A percentile compares a stretch with the other conserved stretches of the same genome.
phyloP scores from a whole-genome alignment of 2,888 invertebrate species.

The Malachius bipustulatus region DNA sequence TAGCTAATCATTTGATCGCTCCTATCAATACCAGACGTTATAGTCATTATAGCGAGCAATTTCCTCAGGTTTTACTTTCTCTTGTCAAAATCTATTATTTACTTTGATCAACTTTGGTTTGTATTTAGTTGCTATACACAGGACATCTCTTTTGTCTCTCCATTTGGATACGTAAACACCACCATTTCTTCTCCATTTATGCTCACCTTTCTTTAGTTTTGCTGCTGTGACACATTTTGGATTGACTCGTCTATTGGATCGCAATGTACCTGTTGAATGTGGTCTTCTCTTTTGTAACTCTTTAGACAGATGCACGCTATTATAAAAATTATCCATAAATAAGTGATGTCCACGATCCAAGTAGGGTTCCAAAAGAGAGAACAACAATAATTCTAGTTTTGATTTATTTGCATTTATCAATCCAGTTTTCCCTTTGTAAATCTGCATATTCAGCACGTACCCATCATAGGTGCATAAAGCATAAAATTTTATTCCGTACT shows the following conservation, averaged over 20 bases:
- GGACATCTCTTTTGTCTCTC: too few relatives aligned
- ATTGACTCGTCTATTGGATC: constrained; percentile 19
- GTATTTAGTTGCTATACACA: too few relatives aligned
- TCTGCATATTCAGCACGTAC: constrained; percentile 19
- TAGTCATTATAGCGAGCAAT: too few relatives aligned
- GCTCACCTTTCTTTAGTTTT: constrained; percentile 9
- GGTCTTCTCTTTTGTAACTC: constrained; percentile 14
- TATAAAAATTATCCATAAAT: constrained; percentile 24
- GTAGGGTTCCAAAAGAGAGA: constrained; percentile 22
- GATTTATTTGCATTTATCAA: too few relatives aligned
- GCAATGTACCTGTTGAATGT: constrained; percentile 19
- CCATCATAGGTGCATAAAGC: constrained; percentile 18
- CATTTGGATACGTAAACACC: too few relatives aligned
- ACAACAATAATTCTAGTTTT: constrained; percentile 17
- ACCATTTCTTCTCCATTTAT: too few relatives aligned
- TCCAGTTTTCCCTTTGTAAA: constrained; percentile 21
- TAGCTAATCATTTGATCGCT: too few relatives aligned
- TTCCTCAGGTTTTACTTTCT: too few relatives aligned
- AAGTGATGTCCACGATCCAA: constrained; percentile 24
- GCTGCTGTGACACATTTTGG: constrained; percentile 13
- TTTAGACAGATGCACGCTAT: constrained; percentile 16
- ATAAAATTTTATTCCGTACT: constrained; percentile 23
- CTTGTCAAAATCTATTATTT: too few relatives aligned
- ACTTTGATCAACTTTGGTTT: too few relatives aligned
- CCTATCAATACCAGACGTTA: too few relatives aligned